phyloP scores from a whole-genome alignment of 1,140 invertebrate genomes.

The Hermatobates lingyangjiaoensis region DNA sequence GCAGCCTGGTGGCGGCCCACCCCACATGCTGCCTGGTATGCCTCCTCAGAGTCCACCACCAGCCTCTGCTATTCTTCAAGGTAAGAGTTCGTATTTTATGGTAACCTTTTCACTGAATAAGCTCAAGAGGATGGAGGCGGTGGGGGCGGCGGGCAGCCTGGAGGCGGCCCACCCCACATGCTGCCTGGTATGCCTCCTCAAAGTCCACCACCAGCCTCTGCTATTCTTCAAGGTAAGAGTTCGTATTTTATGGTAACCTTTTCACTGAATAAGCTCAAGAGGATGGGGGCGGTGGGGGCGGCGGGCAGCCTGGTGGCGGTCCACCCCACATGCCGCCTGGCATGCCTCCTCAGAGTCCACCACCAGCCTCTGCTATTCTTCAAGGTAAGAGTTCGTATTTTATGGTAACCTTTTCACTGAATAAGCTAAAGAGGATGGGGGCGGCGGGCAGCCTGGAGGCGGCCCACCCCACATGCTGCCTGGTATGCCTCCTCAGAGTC shows the following conservation, averaged over 20 bases:
- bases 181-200: constrained; percentile 25
- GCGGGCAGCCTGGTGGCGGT: constrained; percentile 23
- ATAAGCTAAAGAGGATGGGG: too few species aligned
- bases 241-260: too few species aligned
- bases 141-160: constrained; percentile 25
- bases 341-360: constrained; percentile 22
- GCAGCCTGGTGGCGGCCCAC: constrained; percentile 24
- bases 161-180: constrained; percentile 27
- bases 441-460: constrained; percentile 23
- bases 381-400: too few species aligned
- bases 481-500: constrained; percentile 23
- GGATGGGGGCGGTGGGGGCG: too few species aligned
- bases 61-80: constrained; percentile 19
- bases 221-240: constrained; percentile 20
- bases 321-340: constrained; percentile 28
- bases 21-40: constrained; percentile 28
- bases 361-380: constrained; percentile 20
- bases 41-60: constrained; percentile 22
- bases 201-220: constrained; percentile 21
- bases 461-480: constrained; percentile 28
- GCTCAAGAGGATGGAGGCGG: constrained; percentile 92
- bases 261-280: too few species aligned
- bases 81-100: too few species aligned
- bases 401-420: too few species aligned
- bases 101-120: too few species aligned